Conservation (phyloP, 2,113 vertebrate species). For the Salvelinus fontinalis region DNA sequence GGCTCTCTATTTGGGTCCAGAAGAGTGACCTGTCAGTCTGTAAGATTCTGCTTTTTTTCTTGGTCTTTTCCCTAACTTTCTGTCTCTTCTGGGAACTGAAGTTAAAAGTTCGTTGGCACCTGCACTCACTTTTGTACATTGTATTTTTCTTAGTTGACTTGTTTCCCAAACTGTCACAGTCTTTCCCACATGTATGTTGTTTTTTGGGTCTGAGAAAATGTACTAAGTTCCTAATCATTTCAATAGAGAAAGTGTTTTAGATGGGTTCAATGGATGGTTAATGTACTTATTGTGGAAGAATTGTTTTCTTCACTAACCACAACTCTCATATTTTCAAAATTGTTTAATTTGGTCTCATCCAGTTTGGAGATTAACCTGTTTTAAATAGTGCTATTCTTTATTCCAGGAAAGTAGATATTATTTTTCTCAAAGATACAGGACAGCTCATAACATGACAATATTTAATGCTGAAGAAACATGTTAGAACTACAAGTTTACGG, state of each 20-base stretch:
- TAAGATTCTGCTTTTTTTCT: constrained; percentile 27
- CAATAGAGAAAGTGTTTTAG: background rate
- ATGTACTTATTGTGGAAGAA: background rate
- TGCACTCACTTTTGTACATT: constrained; percentile 29
- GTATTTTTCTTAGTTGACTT: constrained; percentile 26
- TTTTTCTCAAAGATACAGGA: background rate
- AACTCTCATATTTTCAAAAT: constrained; percentile 12
- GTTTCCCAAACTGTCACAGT: constrained; percentile 8
- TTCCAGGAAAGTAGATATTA: constrained; percentile 15
- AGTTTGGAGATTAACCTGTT: background rate
- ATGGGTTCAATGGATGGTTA: background rate
- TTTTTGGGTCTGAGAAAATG: background rate
- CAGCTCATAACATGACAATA: background rate
- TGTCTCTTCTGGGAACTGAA: constrained; percentile 21
- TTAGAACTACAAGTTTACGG: background rate
- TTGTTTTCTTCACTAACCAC: background rate
- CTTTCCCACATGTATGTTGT: constrained; percentile 13
- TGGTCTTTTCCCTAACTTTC: constrained; percentile 5
- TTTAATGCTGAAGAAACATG: constrained; percentile 1
- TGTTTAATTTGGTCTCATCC: background rate
- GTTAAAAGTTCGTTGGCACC: constrained; percentile 26
- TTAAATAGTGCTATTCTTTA: background rate
- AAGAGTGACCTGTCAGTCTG: constrained; percentile 31
- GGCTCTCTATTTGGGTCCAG: constrained; percentile 18
- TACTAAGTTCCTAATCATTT: background rate